Base-by-base conservation (phyloP, 2,888 invertebrate genomes). In the Clanis bilineata region DNA sequence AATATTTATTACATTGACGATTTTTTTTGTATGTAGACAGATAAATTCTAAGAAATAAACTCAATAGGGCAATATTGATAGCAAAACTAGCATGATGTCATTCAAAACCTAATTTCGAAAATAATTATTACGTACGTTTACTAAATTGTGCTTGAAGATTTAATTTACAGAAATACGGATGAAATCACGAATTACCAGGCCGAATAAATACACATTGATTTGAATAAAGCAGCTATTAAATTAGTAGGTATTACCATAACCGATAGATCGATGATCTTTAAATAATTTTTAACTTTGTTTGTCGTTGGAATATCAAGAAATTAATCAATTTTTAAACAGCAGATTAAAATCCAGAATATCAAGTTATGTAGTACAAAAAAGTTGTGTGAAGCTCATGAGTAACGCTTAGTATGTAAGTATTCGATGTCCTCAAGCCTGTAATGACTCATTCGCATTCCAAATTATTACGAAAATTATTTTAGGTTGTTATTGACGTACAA, bases 361-460 rank as follows among this genome's bases (percentile, higher is more conserved):
- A 36, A 36, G 23, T 45, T 12, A 45, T 6, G 12, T 23, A 45
- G 15, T 4, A 9, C 10, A 28, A 51, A 28, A 51, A 51, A 18
- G 32, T 32, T 18, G 32, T 18, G 18, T 28, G 15, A 15, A 47
- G 15, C 47, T 28, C 15, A 28, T 32, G 32, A 51, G 32, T 51
- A 51, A 51, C 2, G 28, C 9, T 47, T 6, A 18, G 15, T 4
- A 15, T 51, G 28, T 51, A 41, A 41, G 41, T 18, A 41, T 18
- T 1, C 28, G 32, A 51, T 51, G 32, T 32, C 51, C 3, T 51
- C 51, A 18, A 10, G 32, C 32, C 28, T 28, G 32, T 15, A 51
- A 51, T 51, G 51, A 51, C 51, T 51, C 51, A 51, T 51, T 18
- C 44, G 12, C 51, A 51, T 51, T 51, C 51, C 51, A 18, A 51